Conservation (phyloP, 2,113 vertebrate species). For the Gallinago media region DNA sequence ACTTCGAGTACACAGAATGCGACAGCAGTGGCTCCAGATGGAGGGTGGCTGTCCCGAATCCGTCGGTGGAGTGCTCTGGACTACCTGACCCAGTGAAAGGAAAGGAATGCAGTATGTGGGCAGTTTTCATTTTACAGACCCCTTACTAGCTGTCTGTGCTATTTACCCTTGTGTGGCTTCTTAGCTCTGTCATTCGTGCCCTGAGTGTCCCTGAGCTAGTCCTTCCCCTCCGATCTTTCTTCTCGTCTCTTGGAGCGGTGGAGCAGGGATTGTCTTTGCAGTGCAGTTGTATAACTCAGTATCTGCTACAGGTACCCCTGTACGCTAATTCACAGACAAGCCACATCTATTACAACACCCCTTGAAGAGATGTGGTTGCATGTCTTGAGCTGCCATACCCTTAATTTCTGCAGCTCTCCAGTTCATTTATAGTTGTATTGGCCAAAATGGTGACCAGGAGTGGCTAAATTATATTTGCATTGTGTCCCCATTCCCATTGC, state of each 20-base stretch:
- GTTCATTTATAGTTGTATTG: not conserved
- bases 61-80: constrained; percentile 82
- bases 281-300: fast-evolving
- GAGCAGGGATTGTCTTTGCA: not conserved
- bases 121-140: not conserved
- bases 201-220: not conserved
- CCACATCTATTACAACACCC: fast-evolving
- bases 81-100: constrained; percentile 93
- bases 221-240: not conserved
- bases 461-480: not conserved
- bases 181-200: not conserved
- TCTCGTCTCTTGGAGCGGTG: not conserved
- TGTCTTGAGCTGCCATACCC: not conserved
- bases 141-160: not conserved
- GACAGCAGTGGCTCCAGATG: constrained; percentile 95
- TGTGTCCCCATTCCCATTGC: not conserved
- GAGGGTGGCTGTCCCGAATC: constrained; percentile 94
- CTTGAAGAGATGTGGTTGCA: not conserved
- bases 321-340: not conserved
- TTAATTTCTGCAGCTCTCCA: not conserved
- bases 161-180: not conserved
- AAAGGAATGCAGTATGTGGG: constrained; percentile 94
- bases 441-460: not conserved
- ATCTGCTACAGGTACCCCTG: not conserved
- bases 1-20: constrained; percentile 98